A percentile compares a stretch with the other conserved stretches of the same genome.
phyloP scores from a whole-genome alignment of 1,140 invertebrate species.

The Ips typographus region DNA sequence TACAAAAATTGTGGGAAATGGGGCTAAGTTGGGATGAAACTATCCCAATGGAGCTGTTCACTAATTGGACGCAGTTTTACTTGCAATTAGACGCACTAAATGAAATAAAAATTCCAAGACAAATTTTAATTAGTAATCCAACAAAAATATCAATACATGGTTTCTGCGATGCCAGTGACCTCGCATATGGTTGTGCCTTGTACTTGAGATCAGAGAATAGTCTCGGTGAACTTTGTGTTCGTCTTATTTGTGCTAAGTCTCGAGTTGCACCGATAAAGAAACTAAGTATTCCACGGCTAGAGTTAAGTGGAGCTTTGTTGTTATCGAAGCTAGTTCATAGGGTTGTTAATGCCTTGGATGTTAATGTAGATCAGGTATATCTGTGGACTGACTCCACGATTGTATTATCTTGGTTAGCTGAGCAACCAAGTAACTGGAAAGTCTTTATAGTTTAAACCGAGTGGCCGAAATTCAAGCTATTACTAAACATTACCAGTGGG shows the following conservation, averaged over 20 bases:
- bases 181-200: no score
- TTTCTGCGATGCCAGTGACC: no score
- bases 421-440: no score
- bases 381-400: constrained; percentile 38
- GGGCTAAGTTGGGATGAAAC: constrained; percentile 51
- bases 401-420: constrained; percentile 28
- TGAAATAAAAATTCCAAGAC: constrained; percentile 13
- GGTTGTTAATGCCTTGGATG: constrained; percentile 34
- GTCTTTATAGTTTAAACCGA: no score
- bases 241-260: constrained; percentile 31
- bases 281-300: constrained; percentile 34
- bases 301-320: constrained; percentile 43
- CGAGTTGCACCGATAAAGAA: constrained; percentile 38
- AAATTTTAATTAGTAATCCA: constrained; percentile 1
- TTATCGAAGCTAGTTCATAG: constrained; percentile 37
- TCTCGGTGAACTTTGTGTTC: no score
- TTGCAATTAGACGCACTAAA: constrained; percentile 22
- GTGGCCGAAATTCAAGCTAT: no score
- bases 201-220: no score
- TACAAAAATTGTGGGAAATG: constrained; percentile 51
- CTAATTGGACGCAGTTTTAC: constrained; percentile 33
- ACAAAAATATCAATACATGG: no score
- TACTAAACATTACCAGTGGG: constrained; percentile 41
- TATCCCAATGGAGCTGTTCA: constrained; percentile 40
- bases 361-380: no score